Evolutionary conservation across 1,140 invertebrate genomes (phyloP), one percentile per base, ranked within the genome.

Genomic region (Lordiphosa stackelbergi): DNA sequence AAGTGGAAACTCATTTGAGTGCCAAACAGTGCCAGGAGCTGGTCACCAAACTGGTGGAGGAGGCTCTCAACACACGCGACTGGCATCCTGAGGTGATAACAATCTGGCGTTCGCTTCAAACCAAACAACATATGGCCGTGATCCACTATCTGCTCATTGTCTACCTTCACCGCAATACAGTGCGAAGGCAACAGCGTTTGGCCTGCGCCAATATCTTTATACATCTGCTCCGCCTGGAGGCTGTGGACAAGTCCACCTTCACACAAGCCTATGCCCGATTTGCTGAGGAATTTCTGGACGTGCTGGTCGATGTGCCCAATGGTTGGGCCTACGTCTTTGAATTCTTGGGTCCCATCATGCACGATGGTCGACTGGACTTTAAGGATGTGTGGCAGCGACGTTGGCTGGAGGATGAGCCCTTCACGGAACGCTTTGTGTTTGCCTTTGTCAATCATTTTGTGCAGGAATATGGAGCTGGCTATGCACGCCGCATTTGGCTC

Each of bases 241-340:
- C 59, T 0, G 57, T 86, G n/a, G 69, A 78, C 7, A 73, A 63
- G 35, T 11, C 42, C 4, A 48, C 37, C 34, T 87, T 87, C 47
- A 48, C 19, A 0, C 58, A 70, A 31, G 81, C 68, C 0, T 87
- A 85, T 28, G 19, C 24, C 1, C 57, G 65, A 3, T 84, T 87
- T 12, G 54, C 55, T 8, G 69, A 84, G 4, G 85, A 75, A 4
- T 70, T 86, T 16, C 56, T 56, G 6, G 85, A 87, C 35, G 11
- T 86, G 16, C 38, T 85, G 16, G 55, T 85, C 5, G 85, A 87
- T 61, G 85, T 87, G 10, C 85, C 85, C 11, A 85, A 85, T 5
- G 78, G 74, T 5, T 85, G 81, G 85, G 61, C 48, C 0, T 87
- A 87, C 49, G 59, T 87, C 0, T 87, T 87, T 53, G 81, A 87